These are phyloP conservation scores for Drosophila lacertosa DNA, from an alignment of 1,140 invertebrate genomes.

Conservation along the genomic window DNA sequence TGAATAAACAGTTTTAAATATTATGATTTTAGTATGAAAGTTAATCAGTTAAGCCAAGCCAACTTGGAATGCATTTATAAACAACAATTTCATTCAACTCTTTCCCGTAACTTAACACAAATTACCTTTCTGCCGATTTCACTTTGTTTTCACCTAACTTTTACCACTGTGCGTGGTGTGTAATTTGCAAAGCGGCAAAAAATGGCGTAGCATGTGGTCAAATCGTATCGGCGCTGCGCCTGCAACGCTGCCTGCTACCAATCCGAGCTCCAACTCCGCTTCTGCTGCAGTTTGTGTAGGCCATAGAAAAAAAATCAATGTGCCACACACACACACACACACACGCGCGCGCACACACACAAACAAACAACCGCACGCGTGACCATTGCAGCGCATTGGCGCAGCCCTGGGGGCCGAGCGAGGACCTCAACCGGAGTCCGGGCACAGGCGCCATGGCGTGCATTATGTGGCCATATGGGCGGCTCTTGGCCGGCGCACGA, in stretches of 20 bases:
- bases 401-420: constrained; percentile 22
- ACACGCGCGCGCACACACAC: constrained; percentile 25
- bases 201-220: constrained; percentile 63
- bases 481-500: constrained; percentile 40
- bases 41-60: too few relatives aligned
- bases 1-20: too few relatives aligned
- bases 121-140: background rate
- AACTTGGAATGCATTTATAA: too few relatives aligned
- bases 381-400: constrained; percentile 37
- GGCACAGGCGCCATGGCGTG: constrained; percentile 63
- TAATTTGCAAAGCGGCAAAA: constrained; percentile 62
- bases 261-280: constrained; percentile 7
- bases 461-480: constrained; percentile 72
- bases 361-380: constrained; percentile 40
- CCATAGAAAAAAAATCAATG: constrained; percentile 71
- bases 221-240: constrained; percentile 36
- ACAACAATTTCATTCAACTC: too few relatives aligned
- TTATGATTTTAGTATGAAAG: too few relatives aligned
- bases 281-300: constrained; percentile 23
- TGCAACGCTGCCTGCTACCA: constrained; percentile 5
- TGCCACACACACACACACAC: constrained; percentile 32
- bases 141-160: background rate
- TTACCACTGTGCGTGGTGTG: constrained; percentile 26
- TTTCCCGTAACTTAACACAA: background rate
- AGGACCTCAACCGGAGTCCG: background rate